phyloP scores from a whole-genome alignment of 2,113 vertebrate genomes.

The Saguinus imperator region DNA sequence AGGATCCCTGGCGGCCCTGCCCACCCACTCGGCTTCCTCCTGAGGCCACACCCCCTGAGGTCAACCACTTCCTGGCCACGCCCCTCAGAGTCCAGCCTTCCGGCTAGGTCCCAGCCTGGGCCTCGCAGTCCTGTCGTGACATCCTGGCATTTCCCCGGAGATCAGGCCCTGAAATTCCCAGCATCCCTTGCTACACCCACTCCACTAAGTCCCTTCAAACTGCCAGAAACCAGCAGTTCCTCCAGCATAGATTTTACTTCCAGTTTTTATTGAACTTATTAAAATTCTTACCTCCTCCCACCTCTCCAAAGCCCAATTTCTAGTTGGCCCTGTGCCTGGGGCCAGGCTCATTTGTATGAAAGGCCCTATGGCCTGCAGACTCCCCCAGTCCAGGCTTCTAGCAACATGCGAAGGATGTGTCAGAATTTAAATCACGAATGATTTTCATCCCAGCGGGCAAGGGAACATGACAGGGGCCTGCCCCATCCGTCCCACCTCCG shows the following conservation, averaged over 20 bases:
- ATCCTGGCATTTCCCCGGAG: neutral
- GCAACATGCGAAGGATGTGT: neutral
- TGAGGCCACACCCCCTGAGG: neutral
- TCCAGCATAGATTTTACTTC: neutral
- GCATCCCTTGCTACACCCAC: neutral
- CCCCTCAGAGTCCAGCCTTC: neutral
- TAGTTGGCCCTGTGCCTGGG: slow-evolving; percentile 43
- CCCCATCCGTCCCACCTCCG: neutral
- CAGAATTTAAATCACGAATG: neutral
- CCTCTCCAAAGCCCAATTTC: slow-evolving; percentile 10
- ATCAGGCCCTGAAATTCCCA: neutral
- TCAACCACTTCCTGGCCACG: neutral
- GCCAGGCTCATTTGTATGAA: slow-evolving; percentile 54
- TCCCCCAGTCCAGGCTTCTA: neutral
- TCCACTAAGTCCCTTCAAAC: neutral
- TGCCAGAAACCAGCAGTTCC: neutral
- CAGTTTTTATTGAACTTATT: slow-evolving; percentile 58
- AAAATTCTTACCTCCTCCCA: slow-evolving; percentile 53
- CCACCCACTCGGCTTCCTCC: neutral
- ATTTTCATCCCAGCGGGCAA: too few relatives aligned
- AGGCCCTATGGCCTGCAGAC: neutral
- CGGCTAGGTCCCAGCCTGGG: neutral
- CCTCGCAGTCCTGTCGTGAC: neutral
- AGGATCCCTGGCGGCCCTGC: neutral
- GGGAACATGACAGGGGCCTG: neutral